These are phyloP conservation scores for Amphipoea oculea DNA, from an alignment of 2,888 invertebrate species.

Conservation along the genomic window DNA sequence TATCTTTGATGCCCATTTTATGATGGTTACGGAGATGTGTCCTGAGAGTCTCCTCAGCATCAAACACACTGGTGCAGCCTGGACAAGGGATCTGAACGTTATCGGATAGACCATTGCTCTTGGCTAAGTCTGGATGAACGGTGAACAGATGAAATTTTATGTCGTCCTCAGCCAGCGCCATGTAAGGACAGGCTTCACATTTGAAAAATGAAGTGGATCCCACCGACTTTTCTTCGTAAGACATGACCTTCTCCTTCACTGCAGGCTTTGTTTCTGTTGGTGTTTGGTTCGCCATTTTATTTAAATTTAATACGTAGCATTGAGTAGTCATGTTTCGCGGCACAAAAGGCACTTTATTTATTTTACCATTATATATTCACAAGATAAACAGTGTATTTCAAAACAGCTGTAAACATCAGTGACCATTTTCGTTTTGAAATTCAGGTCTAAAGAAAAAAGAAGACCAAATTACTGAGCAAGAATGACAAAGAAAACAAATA, in stretches of 20 bases:
- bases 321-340: slow-evolving; percentile 72
- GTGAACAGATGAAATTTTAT: slow-evolving; percentile 89
- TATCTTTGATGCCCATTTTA: slow-evolving; percentile 91
- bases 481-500: slow-evolving; percentile 10
- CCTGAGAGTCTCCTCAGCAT: slow-evolving; percentile 91
- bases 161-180: slow-evolving; percentile 89
- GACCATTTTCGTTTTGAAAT: slow-evolving; percentile 22
- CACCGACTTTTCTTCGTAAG: slow-evolving; percentile 87
- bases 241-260: slow-evolving; percentile 85
- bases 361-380: slow-evolving; percentile 20
- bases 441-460: neutral
- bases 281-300: slow-evolving; percentile 68
- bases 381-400: slow-evolving; percentile 7
- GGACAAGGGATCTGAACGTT: slow-evolving; percentile 91
- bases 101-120: slow-evolving; percentile 89
- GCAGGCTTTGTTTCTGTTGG: slow-evolving; percentile 64
- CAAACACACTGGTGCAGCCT: slow-evolving; percentile 92
- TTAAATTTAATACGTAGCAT: slow-evolving; percentile 77
- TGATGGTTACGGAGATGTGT: slow-evolving; percentile 93
- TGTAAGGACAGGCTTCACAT: slow-evolving; percentile 90
- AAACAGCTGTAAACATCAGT: slow-evolving; percentile 63
- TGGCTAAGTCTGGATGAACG: slow-evolving; percentile 86
- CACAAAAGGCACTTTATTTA: slow-evolving; percentile 20
- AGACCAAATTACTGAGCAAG: neutral
- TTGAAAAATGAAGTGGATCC: slow-evolving; percentile 89